Evolutionary conservation across 2,797 vertebrate genomes (phyloP).

Genomic region (Antennarius maculatus): DNA sequence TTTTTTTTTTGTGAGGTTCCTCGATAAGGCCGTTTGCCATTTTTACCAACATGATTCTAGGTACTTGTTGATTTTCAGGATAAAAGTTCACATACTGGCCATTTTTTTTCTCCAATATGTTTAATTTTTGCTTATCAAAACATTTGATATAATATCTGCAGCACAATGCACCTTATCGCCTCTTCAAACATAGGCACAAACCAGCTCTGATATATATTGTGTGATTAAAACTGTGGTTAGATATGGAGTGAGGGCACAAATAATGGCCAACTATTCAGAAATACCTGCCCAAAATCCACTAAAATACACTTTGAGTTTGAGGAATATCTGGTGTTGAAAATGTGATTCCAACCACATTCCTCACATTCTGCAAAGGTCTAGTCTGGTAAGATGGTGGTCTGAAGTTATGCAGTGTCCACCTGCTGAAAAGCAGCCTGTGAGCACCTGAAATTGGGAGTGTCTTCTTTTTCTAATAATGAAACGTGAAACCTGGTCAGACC

Average conservation of each 20-base stretch:
- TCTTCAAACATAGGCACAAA: slow-evolving; percentile 53
- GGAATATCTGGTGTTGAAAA: not conserved
- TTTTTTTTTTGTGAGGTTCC: not conserved
- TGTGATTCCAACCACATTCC: slow-evolving; percentile 6
- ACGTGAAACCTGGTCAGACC: slow-evolving; percentile 76
- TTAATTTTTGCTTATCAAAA: slow-evolving; percentile 36
- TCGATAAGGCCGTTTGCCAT: not conserved
- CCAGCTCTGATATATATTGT: slow-evolving; percentile 49
- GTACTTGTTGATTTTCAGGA: not conserved
- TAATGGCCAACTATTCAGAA: slow-evolving; percentile 17
- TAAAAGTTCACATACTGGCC: not conserved
- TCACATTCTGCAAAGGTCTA: not conserved
- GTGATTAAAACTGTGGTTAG: slow-evolving; percentile 40
- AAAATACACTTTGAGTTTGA: not conserved
- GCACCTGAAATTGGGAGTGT: slow-evolving; percentile 55
- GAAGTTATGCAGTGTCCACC: slow-evolving; percentile 31
- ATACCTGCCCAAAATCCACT: not conserved
- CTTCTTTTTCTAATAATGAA: slow-evolving; percentile 45
- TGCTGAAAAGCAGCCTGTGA: slow-evolving; percentile 38
- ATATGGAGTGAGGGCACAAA: slow-evolving; percentile 40
- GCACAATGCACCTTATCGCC: slow-evolving; percentile 50
- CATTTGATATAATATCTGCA: slow-evolving; percentile 50
- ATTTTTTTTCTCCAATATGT: not conserved
- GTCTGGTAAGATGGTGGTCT: not conserved
- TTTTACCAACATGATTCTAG: not conserved